Conservation (phyloP, 2,113 vertebrate species). For the Spermophilus dauricus region DNA sequence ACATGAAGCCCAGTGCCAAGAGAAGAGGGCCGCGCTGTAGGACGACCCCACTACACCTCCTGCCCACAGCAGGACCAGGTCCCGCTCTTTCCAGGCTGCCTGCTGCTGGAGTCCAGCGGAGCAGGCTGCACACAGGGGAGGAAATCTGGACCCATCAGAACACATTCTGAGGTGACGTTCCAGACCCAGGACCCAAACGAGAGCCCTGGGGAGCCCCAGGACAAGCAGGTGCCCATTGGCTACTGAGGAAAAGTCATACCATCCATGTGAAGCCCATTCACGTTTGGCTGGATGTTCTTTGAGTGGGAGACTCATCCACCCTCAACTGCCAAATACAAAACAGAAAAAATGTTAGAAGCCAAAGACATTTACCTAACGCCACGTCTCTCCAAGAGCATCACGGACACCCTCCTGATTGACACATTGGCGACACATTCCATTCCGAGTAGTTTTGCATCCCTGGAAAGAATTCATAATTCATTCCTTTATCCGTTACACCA, state of each 20-base stretch:
- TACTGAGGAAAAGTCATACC: not conserved
- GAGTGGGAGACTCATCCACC: not conserved
- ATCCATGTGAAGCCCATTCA: not conserved
- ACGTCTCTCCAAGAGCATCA: accelerated
- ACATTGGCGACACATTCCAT: accelerated
- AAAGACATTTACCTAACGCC: accelerated
- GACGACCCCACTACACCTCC: not conserved
- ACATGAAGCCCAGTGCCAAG: accelerated
- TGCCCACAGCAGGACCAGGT: accelerated
- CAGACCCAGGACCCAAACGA: not conserved
- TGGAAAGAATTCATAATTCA: not conserved
- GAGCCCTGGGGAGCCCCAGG: too few relatives aligned
- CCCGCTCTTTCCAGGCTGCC: too few relatives aligned
- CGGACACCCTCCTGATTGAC: accelerated
- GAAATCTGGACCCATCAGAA: accelerated
- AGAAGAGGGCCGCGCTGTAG: accelerated
- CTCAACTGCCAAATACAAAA: not conserved
- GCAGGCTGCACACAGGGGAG: not conserved
- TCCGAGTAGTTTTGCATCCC: accelerated
- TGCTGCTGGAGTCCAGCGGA: not conserved
- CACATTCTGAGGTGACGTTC: accelerated
- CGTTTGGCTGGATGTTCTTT: too few relatives aligned
- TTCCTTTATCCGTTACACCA: not conserved
- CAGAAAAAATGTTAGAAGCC: not conserved
- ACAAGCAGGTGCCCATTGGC: not conserved